Conservation (phyloP, 2,797 vertebrate genomes). For the Aplochiton taeniatus region DNA sequence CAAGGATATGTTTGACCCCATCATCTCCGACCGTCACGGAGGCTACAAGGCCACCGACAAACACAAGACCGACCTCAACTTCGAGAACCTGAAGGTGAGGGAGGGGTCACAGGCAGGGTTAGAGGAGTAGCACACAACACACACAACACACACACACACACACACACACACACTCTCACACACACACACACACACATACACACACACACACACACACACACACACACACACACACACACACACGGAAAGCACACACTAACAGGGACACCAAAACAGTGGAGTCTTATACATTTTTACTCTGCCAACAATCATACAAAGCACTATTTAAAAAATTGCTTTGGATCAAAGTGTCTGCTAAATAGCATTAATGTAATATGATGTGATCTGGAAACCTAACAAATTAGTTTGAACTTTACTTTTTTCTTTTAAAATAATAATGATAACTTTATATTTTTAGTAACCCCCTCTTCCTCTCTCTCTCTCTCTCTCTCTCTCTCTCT, state of each 20-base stretch:
- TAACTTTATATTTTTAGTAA: background rate
- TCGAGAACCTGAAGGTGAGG: constrained; percentile 82
- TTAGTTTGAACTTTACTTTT: too few species aligned
- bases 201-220: background rate
- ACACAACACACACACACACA: too few species aligned
- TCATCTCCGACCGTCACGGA: constrained; percentile 82
- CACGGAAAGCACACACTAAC: too few species aligned
- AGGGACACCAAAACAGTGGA: too few species aligned
- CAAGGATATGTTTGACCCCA: constrained; percentile 80
- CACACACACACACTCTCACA: background rate
- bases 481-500: background rate
- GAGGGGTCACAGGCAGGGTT: background rate
- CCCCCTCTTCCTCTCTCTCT: background rate
- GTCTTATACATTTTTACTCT: too few species aligned
- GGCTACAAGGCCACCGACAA: constrained; percentile 86
- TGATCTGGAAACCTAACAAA: too few species aligned
- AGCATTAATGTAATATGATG: too few species aligned
- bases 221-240: background rate
- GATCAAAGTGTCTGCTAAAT: too few species aligned
- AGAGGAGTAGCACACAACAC: too few species aligned
- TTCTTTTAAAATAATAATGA: too few species aligned
- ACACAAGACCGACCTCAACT: constrained; percentile 83
- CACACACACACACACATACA: background rate
- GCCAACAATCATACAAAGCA: too few species aligned
- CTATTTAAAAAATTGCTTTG: too few species aligned